Evolutionary conservation across 1,140 invertebrate species (phyloP), one percentile per base, ranked within the genome.

Genomic region (Musca vetustissima): DNA sequence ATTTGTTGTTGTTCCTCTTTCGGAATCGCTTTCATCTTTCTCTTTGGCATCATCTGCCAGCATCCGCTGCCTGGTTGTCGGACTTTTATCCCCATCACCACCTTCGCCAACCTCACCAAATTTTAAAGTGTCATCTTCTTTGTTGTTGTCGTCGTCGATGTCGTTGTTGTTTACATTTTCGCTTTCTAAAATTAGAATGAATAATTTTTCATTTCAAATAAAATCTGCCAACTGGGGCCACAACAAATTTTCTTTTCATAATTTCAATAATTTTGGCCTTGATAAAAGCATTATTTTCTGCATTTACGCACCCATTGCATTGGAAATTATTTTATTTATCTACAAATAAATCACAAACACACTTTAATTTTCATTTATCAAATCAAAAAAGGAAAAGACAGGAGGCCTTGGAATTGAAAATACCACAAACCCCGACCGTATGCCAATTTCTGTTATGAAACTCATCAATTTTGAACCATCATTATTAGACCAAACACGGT

Each of bases 171-270:
- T 47, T 21, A n/a, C 14, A 59, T 48, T 43, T 65, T 61, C 32
- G 14, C 47, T 66, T 55, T 66, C 68, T 69, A 69, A 47, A 66
- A 69, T 69, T 69, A 69, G 64, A 69, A 69, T 22, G 15, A n/a
- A 28, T 53, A 25, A 68, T 61, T 24, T 61, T 28, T 28, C 28
- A 28, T 28, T 28, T 36, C 36, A n/a, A 28, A 52, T 13, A 25
- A 50, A 43, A 43, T 13, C 7, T 28, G 28, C 28, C n/a, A n/a
- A n/a, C n/a, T n/a, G 21, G 49, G 28, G n/a, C 7, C 52, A 11
- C 19, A 2, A 43, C 13, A 43, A 43, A 43, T 8, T 13, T 66
- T 50, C 15, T 64, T 25, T 15, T 49, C n/a, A 21, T 24, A 28
- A 28, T 50, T 43, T 64, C 25, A 22, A 1, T 1, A n/a, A 11